Percentiles rank a stretch among this genome's conserved stretches.
phyloP scores from a whole-genome alignment of 2,113 vertebrate genomes.

The Dicrurus megarhynchus region DNA sequence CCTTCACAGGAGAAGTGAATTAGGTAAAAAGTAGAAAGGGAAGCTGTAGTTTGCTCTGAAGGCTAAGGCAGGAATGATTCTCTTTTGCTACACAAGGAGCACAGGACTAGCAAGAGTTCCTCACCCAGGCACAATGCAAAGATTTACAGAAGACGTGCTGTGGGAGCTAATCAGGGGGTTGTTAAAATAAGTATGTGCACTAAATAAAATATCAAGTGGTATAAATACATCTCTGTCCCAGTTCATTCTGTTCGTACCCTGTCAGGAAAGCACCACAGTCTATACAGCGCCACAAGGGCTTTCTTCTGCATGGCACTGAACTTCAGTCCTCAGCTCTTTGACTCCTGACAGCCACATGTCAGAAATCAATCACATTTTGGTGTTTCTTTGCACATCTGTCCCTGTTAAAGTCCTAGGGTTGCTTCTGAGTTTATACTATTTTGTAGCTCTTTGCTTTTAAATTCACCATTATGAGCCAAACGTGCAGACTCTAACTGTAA shows the following conservation, averaged over 20 bases:
- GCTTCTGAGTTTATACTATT: not conserved
- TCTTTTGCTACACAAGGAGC: not conserved
- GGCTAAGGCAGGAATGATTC: not conserved
- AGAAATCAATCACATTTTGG: not conserved
- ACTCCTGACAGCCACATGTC: not conserved
- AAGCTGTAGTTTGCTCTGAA: not conserved
- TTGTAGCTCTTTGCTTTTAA: not conserved
- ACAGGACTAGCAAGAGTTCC: not conserved
- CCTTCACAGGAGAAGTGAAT: not conserved
- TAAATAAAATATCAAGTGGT: conserved; percentile 45
- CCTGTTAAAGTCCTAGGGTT: not conserved
- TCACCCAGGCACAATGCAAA: not conserved
- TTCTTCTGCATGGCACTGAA: not conserved
- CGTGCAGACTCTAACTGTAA: not conserved
- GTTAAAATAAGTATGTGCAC: conserved; percentile 30
- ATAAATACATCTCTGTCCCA: not conserved
- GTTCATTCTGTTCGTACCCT: not conserved
- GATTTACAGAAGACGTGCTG: not conserved
- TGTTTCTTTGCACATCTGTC: not conserved
- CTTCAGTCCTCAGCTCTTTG: not conserved
- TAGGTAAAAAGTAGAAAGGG: not conserved
- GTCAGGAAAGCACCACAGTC: not conserved
- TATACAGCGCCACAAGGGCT: not conserved
- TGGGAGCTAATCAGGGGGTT: not conserved
- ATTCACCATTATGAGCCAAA: not conserved